A percentile compares a stretch with the other conserved stretches of the same genome.
Evolutionary conservation across 2,797 vertebrate genomes (phyloP).

Genomic region (Acipenser transmontanus): DNA sequence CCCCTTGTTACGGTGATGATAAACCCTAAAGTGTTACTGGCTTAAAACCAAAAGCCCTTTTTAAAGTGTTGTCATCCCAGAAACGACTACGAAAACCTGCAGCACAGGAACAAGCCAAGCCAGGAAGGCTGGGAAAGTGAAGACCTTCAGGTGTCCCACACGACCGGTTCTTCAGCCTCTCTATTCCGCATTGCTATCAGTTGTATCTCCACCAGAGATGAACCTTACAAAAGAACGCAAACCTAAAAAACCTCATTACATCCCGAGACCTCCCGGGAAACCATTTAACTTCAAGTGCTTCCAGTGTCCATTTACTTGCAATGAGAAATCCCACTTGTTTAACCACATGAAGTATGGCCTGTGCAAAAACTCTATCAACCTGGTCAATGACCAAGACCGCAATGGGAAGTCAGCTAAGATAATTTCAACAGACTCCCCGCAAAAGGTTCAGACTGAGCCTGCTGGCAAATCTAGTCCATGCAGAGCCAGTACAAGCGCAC

Average conservation of each 20-base stretch:
- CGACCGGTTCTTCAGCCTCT: background rate
- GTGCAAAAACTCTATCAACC: slow-evolving; percentile 92
- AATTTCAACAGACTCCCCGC: slow-evolving; percentile 41
- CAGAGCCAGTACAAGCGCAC: slow-evolving; percentile 39
- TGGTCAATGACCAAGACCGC: slow-evolving; percentile 81
- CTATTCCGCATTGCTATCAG: background rate
- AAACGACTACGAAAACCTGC: slow-evolving; percentile 23
- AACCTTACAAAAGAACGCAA: slow-evolving; percentile 81
- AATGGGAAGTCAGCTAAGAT: slow-evolving; percentile 63
- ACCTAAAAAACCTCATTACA: slow-evolving; percentile 96
- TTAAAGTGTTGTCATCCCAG: slow-evolving; percentile 15
- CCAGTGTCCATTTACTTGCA: slow-evolving; percentile 97
- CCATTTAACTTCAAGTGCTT: slow-evolving; percentile 98
- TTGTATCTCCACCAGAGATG: slow-evolving; percentile 49
- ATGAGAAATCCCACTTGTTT: slow-evolving; percentile 95
- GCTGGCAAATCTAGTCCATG: slow-evolving; percentile 37
- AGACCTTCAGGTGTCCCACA: too few species aligned
- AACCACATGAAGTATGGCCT: slow-evolving; percentile 98
- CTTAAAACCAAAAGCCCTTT: slow-evolving; percentile 4
- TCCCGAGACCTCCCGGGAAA: slow-evolving; percentile 90
- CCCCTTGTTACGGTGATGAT: slow-evolving; percentile 9
- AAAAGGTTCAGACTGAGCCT: slow-evolving; percentile 41
- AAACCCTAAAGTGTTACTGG: background rate
- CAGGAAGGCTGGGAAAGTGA: background rate
- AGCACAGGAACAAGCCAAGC: slow-evolving; percentile 31